Evolutionary conservation across 2,888 invertebrate genomes (phyloP), one percentile per base, ranked within the genome.

Genomic region (Brachyptera risi): DNA sequence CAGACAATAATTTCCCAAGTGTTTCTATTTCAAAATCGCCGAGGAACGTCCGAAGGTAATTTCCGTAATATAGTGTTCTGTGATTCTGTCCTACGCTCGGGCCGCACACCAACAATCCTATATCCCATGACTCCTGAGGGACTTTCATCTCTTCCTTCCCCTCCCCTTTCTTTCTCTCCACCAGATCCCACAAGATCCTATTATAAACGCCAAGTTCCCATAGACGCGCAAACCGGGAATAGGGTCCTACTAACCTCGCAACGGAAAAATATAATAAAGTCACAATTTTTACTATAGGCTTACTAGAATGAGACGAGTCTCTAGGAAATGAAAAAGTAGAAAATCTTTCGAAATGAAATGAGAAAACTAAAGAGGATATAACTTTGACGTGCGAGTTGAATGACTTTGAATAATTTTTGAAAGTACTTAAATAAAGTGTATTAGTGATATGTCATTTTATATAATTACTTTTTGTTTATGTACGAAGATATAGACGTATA

Each of bases 251-350:
- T 24, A 15, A 17, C 57, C 19, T 19, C 38, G 26, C 38, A 3
- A 15, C 19, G 27, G 31, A 57, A 24, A 44, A 57, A 57, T 57
- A 57, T 44, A 44, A 57, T 57, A 57, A 54, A 54, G 17, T 17
- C 42, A 23, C 57, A 57, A 44, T 57, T 57, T 47, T 44, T 57
- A 44, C 57, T 57, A 27, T 42, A 19, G 42, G 57, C 57, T 37
- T 54, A 54, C 37, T 35, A 54, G 23, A 37, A 44, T 11, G 57
- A 26, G 35, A 19, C 42, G 42, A 21, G 24, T 31, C 40, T n/a
- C 44, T 26, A 62, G 61, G 64, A 64, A 64, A 64, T 64, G 62
- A 62, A 60, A 62, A 60, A 60, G 61, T 51, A 60, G 58, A 57
- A 61, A 62, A 64, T 59, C 58, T 62, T 38, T 56, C 31, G 38